These are phyloP conservation scores for Barbus barbus DNA, from an alignment of 2,113 vertebrate genomes.

Conservation along the genomic window DNA sequence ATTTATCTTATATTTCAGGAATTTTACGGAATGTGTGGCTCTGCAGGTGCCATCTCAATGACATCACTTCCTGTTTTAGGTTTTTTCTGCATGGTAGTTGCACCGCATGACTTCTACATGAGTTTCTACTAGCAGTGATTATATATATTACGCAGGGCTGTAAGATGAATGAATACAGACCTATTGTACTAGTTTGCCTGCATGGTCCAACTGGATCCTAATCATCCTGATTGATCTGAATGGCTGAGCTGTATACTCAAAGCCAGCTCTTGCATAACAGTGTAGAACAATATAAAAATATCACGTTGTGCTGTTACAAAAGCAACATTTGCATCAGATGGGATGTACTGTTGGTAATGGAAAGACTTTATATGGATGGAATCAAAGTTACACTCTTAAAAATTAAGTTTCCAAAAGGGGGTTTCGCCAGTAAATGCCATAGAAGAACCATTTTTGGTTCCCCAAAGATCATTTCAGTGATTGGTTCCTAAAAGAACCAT, in stretches of 20 bases:
- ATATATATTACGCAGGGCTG: neutral
- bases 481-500: too few relatives aligned
- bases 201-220: neutral
- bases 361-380: too few relatives aligned
- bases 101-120: neutral
- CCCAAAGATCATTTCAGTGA: too few relatives aligned
- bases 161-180: neutral
- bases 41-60: neutral
- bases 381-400: too few relatives aligned
- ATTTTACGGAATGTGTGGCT: neutral
- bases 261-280: neutral
- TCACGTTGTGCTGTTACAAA: neutral
- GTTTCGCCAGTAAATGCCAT: too few relatives aligned
- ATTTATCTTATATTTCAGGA: neutral
- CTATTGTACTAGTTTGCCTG: neutral
- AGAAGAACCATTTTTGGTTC: too few relatives aligned
- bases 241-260: neutral
- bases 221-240: neutral
- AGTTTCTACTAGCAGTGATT: neutral
- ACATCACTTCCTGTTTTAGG: neutral
- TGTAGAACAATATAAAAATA: neutral
- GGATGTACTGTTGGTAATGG: neutral
- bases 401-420: too few relatives aligned
- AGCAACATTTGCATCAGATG: neutral
- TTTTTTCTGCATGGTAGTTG: neutral